phyloP scores from a whole-genome alignment of 2,888 invertebrate genomes.

The Phalera bucephala region DNA sequence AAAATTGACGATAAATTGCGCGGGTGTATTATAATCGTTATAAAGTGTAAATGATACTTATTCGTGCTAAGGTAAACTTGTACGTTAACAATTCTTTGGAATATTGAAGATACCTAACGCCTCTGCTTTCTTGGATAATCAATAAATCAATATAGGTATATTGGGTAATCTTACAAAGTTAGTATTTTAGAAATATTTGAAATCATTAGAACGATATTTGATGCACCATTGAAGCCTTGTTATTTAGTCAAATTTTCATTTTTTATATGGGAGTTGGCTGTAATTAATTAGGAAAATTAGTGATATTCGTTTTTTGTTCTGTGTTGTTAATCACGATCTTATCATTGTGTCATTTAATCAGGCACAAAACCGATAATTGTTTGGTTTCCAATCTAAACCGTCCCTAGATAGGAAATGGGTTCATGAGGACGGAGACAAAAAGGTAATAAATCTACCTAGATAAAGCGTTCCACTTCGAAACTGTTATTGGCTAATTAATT shows the following conservation, averaged over 20 bases:
- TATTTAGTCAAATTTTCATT: too few species aligned
- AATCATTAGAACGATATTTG: too few species aligned
- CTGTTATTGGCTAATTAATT: slow-evolving; percentile 30
- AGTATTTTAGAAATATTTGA: too few species aligned
- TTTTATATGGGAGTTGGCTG: too few species aligned
- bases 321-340: background rate
- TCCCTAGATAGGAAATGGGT: slow-evolving; percentile 46
- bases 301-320: too few species aligned
- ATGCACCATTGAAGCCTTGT: too few species aligned
- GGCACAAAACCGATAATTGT: slow-evolving; percentile 9
- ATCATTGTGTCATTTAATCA: slow-evolving; percentile 17
- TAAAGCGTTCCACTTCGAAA: slow-evolving; percentile 39
- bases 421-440: slow-evolving; percentile 33
- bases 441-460: slow-evolving; percentile 48
- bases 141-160: too few species aligned
- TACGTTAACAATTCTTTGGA: slow-evolving; percentile 43
- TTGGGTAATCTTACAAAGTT: too few species aligned
- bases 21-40: slow-evolving; percentile 47
- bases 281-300: too few species aligned
- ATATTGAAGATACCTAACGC: slow-evolving; percentile 53
- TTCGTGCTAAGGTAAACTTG: slow-evolving; percentile 66
- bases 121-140: slow-evolving; percentile 38
- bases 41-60: slow-evolving; percentile 43
- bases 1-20: slow-evolving; percentile 41
- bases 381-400: slow-evolving; percentile 33